phyloP scores from a whole-genome alignment of 2,888 invertebrate species.

The Drosophila kanekoi region DNA sequence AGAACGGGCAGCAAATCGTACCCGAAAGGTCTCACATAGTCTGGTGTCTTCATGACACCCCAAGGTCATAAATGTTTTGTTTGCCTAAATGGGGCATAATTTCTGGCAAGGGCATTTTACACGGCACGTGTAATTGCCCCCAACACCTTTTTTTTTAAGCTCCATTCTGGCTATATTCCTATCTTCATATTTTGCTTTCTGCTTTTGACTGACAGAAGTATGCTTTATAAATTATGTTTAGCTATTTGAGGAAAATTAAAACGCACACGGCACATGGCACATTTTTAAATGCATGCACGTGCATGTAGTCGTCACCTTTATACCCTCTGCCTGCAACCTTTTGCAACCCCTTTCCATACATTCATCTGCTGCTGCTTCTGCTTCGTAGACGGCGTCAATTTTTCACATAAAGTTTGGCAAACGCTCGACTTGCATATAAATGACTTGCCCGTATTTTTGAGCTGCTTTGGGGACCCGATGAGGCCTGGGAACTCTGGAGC shows the following conservation, averaged over 20 bases:
- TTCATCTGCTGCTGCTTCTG: constrained; percentile 18
- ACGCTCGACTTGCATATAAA: constrained; percentile 80
- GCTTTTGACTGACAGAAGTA: constrained; percentile 36
- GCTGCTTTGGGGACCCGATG: constrained; percentile 33
- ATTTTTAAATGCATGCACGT: constrained; percentile 80
- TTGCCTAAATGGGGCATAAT: constrained; percentile 71
- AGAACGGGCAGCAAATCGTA: neutral
- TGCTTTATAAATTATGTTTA: constrained; percentile 75
- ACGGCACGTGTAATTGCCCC: constrained; percentile 74
- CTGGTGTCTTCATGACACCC: constrained; percentile 64
- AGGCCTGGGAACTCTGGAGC: constrained; percentile 26
- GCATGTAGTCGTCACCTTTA: constrained; percentile 65
- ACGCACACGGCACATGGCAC: constrained; percentile 63
- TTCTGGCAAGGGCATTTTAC: constrained; percentile 37
- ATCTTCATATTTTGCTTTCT: constrained; percentile 33
- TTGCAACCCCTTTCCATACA: constrained; percentile 11
- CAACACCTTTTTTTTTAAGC: constrained; percentile 27
- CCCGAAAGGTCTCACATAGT: neutral
- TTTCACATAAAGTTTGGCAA: constrained; percentile 80
- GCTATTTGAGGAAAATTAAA: constrained; percentile 77
- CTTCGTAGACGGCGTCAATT: constrained; percentile 67
- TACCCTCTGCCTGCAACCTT: constrained; percentile 1
- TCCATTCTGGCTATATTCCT: constrained; percentile 11
- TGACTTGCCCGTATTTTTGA: constrained; percentile 66
- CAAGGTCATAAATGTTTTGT: constrained; percentile 80